Base-by-base conservation (phyloP, 2,113 vertebrate species). In the Xiphophorus couchianus region DNA sequence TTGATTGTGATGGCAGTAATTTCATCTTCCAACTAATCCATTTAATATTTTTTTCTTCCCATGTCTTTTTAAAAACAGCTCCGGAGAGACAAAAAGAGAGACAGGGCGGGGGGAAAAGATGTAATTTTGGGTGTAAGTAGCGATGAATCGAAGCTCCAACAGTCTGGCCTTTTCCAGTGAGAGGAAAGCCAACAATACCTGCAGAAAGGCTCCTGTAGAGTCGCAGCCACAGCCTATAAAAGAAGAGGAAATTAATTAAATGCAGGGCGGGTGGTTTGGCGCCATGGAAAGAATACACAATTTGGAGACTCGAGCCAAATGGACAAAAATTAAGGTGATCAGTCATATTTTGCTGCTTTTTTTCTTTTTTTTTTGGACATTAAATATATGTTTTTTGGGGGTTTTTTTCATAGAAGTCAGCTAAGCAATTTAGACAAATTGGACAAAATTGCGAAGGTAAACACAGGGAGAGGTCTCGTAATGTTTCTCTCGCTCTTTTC, bases 191-290 rank as follows among this genome's bases (percentile, higher is more conserved):
- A 91, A 92, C 94, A 91, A 92, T 94, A 84, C 86, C 93, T 93
- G 73, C 83, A 94, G 89, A 89, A 82, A 91, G 88, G 81, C 69
- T 78, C 83, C 92, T 90, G 89, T 84, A 88, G 89, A 76, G 82
- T 86, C 90, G 86, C 48, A 93, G 91, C 92, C 94, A 87, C 88
- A 91, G 42, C 29, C 30, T 64, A 27, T 66, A 74, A 66, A 66
- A 73, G 80, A 94, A 94, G 95, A 95, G 96, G 95, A 96, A 96
- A 96, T 97, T 96, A 97, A 97, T 97, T 95, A 96, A 96, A 95
- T 93, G 93, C 78, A 93, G 94, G 91, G 94, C 86, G 87, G 94
- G 89, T 93, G 93, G 94, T 95, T 94, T 94, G 96, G 95, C 93
- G 91, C 96, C 93, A 91, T 89, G 93, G 94, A 95, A 96, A 96